These are phyloP conservation scores for Pomacea canaliculata DNA, from an alignment of 2,888 invertebrate species.

Conservation along the genomic window DNA sequence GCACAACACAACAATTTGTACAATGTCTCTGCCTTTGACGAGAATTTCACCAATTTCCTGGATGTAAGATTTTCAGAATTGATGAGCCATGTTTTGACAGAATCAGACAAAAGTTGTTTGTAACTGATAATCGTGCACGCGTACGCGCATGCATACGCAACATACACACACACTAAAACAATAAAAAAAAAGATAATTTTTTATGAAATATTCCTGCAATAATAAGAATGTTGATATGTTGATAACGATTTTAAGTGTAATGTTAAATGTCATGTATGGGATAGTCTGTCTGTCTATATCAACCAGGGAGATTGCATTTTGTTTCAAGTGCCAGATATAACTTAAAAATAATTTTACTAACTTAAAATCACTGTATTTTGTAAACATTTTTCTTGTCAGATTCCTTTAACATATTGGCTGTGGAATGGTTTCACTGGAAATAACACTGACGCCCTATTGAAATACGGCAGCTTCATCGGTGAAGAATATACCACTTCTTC, in stretches of 20 bases:
- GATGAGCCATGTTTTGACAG: background rate
- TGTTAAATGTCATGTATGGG: too few relatives aligned
- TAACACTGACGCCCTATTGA: constrained; percentile 37
- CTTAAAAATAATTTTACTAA: too few relatives aligned
- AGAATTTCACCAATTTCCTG: constrained; percentile 30
- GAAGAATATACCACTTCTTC: constrained; percentile 37
- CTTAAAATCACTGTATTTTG: too few relatives aligned
- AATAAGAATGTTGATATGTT: too few relatives aligned
- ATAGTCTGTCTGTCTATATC: too few relatives aligned
- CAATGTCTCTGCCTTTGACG: constrained; percentile 31
- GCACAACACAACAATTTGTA: constrained; percentile 36
- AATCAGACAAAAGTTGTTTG: background rate
- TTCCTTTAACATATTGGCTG: constrained; percentile 51
- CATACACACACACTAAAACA: background rate
- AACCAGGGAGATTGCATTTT: too few relatives aligned
- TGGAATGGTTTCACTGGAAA: constrained; percentile 42
- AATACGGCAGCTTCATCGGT: constrained; percentile 42
- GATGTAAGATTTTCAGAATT: constrained; percentile 34
- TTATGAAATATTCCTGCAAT: too few relatives aligned
- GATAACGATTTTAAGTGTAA: too few relatives aligned
- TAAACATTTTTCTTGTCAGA: constrained; percentile 30
- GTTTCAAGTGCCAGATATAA: too few relatives aligned
- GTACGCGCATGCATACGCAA: too few relatives aligned
- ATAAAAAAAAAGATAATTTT: too few relatives aligned
- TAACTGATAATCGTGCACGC: too few relatives aligned